phyloP scores from a whole-genome alignment of 1,140 invertebrate genomes.

The Sitodiplosis mosellana region DNA sequence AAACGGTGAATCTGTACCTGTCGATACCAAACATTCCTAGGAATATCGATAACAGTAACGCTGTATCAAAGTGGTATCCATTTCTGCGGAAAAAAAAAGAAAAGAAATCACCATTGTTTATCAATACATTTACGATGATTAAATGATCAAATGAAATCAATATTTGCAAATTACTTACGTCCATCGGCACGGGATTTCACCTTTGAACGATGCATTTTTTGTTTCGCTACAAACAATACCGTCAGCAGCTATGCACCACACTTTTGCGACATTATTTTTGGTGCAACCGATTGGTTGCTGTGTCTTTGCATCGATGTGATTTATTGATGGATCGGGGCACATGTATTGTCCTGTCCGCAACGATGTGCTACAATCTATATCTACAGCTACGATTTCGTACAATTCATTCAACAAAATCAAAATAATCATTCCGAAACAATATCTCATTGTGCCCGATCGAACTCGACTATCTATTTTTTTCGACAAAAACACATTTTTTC shows the following conservation, averaged over 20 bases:
- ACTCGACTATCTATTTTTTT: too few relatives aligned
- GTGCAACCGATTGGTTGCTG: slow-evolving; percentile 74
- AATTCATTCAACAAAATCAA: background rate
- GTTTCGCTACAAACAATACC: slow-evolving; percentile 66
- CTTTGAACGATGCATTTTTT: slow-evolving; percentile 60
- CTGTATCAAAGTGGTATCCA: slow-evolving; percentile 83
- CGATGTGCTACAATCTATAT: slow-evolving; percentile 41
- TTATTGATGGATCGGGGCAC: slow-evolving; percentile 60
- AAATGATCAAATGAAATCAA: background rate
- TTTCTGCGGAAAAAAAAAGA: slow-evolving; percentile 42
- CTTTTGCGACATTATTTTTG: slow-evolving; percentile 58
- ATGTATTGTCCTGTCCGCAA: slow-evolving; percentile 69
- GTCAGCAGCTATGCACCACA: slow-evolving; percentile 63
- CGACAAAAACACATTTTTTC: too few relatives aligned
- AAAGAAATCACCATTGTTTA: slow-evolving; percentile 1
- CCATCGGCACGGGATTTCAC: slow-evolving; percentile 76
- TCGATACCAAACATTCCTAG: slow-evolving; percentile 95
- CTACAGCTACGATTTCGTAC: slow-evolving; percentile 10
- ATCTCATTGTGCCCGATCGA: too few relatives aligned
- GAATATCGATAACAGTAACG: slow-evolving; percentile 84
- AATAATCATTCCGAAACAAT: background rate
- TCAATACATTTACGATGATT: background rate
- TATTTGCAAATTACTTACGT: slow-evolving; percentile 48
- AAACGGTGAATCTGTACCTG: too few relatives aligned
- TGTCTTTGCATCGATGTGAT: slow-evolving; percentile 73